Conservation (phyloP, 2,797 vertebrate genomes). For the Tadarida brasiliensis region DNA sequence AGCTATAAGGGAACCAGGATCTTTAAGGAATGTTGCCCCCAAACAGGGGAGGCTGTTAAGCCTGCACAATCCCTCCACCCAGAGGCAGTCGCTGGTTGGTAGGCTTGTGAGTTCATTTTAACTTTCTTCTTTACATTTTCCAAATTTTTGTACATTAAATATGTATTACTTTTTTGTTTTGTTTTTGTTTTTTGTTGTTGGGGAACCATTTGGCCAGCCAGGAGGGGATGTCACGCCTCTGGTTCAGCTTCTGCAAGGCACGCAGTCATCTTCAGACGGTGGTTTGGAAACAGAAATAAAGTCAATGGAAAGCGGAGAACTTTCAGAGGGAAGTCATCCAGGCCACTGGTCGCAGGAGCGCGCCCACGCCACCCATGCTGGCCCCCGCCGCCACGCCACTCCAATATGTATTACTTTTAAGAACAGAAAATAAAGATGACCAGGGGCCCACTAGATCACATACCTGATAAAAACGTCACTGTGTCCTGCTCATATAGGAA, state of each 20-base stretch:
- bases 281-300: conserved; percentile 44
- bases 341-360: background rate
- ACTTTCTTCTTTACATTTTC: background rate
- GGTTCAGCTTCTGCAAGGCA: conserved; percentile 43
- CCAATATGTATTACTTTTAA: conserved; percentile 11
- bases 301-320: background rate
- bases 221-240: conserved; percentile 65
- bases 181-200: too few relatives aligned
- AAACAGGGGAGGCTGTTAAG: too few relatives aligned
- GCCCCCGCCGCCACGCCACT: background rate
- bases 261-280: background rate
- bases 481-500: background rate
- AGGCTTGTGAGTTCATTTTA: background rate
- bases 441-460: background rate
- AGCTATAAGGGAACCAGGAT: background rate
- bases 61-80: background rate
- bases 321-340: background rate
- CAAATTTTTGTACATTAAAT: background rate
- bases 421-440: background rate
- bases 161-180: background rate
- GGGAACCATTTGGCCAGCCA: too few relatives aligned
- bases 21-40: background rate
- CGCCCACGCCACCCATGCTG: background rate
- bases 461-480: background rate
- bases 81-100: background rate